Evolutionary conservation across 2,797 vertebrate species (phyloP), one percentile per base, ranked within the genome.

Genomic region (Anabas testudineus): DNA sequence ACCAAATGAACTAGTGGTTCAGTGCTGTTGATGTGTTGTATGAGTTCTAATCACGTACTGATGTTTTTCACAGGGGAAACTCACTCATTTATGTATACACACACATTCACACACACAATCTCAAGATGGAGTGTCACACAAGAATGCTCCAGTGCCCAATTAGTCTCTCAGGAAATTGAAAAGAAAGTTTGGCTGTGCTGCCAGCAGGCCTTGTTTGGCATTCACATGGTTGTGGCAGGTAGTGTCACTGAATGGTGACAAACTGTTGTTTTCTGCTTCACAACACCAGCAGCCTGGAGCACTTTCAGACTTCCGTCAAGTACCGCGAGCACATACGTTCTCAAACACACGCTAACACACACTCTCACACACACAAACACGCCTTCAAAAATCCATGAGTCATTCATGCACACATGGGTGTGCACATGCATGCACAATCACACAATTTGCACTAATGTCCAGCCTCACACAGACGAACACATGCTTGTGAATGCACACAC

Each of bases 251-350:
- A 88, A 92, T 80, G 91, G 88, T 94, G 95, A 96, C 94, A 95
- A 94, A 95, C 94, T 94, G 90, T 91, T 93, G 95, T 96, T 95
- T 97, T 96, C 95, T 96, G 96, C 96, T 95, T 94, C 95, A 95
- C 91, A 93, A 94, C 93, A 93, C 94, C 69, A 42, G 68, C 76
- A 81, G 54, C 47, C 58, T 26, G 7, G 28, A 93, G 93, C 89
- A 92, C 94, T 95, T 94, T 92, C 92, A 94, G 94, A 95, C 94
- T 94, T 92, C 93, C 93, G 94, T 95, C 93, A 89, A 92, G 49
- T 26, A 56, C 18, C 49, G 51, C 94, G 94, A 94, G 94, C 43
- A 36, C 19, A 21, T 30, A 15, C n/a, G n/a, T 22, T 59, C 39
- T 51, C 46, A 47, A 51, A 30, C 47, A 51, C 45, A 54, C 61